Evolutionary conservation across 2,113 vertebrate species (phyloP), one percentile per base, ranked within the genome.

Genomic region (Cathartes aura): DNA sequence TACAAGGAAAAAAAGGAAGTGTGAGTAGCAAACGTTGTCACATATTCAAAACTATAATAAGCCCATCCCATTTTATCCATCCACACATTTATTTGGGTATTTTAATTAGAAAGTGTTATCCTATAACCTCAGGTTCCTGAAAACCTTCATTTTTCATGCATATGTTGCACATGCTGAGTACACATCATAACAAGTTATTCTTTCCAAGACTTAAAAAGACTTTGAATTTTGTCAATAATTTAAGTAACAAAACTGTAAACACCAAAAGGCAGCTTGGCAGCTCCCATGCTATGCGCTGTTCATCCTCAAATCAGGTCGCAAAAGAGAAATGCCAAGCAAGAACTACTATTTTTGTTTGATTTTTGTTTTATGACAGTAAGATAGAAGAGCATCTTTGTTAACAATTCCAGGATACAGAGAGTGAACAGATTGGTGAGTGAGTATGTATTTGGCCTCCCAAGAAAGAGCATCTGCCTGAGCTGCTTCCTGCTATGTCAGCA

Each of bases 401-500:
- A 91, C 43, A 82, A 91, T 43, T 91, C 42, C 80, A 89, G 73
- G 86, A 95, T 27, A 89, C 2, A 66, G 71, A 74, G 50, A 59
- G 15, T 20, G 73, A 95, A 82, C 76, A 94, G 89, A 94, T 27
- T 87, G 83, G 52, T 63, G n/a, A 93, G 36, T 2, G 6, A 86
- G 29, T 60, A 40, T 16, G 26, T 42, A 90, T 82, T 73, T 62
- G 55, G 82, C 80, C 81, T 94, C 52, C 27, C 50, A 91, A 63
- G 70, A 79, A 91, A 78, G 43, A 85, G 78, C 48, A 95, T 60
- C 84, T 96, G 84, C 73, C 81, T 75, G 40, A 87, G 84, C 36
- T 82, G 87, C 60, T 96, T 91, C 83, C 89, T 85, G 84, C 87
- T 87, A 84, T 30, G 63, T 86, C 87, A 94, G 92, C 58, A 90